These are phyloP conservation scores for Zosterops hypoxanthus DNA, from an alignment of 2,113 vertebrate genomes.

Conservation along the genomic window DNA sequence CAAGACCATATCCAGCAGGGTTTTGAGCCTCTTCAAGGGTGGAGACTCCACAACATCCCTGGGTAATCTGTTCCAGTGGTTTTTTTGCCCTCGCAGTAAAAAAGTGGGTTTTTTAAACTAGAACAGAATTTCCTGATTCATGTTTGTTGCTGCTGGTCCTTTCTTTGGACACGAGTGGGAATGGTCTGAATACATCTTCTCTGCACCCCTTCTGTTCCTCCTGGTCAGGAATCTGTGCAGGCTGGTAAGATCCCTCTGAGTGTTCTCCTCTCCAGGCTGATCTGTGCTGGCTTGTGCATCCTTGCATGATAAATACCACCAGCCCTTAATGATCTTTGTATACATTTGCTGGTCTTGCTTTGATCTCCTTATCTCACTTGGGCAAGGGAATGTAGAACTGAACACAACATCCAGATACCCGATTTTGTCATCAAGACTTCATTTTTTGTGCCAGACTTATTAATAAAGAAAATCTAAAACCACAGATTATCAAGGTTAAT, in stretches of 20 bases:
- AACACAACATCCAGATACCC: neutral
- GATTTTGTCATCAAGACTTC: neutral
- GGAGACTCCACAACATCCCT: neutral
- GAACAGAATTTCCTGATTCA: neutral
- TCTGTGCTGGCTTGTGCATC: neutral
- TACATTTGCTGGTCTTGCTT: neutral
- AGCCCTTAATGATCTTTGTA: neutral
- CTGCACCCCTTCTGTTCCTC: fast-evolving
- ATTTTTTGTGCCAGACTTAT: neutral
- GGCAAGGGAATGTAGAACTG: neutral
- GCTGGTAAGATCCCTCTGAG: neutral
- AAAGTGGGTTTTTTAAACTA: neutral
- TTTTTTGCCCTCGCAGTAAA: neutral
- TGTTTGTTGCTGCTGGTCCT: neutral
- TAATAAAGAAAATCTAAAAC: neutral
- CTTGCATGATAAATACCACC: neutral
- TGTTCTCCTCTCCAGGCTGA: neutral
- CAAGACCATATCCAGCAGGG: neutral
- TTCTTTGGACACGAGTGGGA: neutral
- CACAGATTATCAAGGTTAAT: neutral
- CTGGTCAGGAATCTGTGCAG: neutral
- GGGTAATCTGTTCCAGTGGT: neutral
- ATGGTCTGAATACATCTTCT: neutral
- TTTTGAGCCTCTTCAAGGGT: neutral
- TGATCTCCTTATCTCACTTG: neutral